phyloP scores from a whole-genome alignment of 2,113 vertebrate species.

The Eptesicus fuscus region DNA sequence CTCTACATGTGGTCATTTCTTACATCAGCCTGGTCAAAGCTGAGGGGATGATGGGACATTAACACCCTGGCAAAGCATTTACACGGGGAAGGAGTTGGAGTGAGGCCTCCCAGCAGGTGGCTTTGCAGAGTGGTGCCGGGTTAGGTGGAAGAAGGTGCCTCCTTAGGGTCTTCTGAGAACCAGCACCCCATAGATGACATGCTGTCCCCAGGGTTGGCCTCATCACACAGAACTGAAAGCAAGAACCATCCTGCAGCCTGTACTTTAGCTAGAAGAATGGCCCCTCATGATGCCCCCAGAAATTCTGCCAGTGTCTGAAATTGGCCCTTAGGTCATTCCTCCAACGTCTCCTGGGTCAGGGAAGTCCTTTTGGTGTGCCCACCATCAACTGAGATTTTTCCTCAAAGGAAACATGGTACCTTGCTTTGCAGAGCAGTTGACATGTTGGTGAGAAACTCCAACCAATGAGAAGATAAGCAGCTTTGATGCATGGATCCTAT shows the following conservation, averaged over 20 bases:
- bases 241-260: background rate
- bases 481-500: fast-evolving
- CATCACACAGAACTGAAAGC: background rate
- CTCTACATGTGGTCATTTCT: fast-evolving
- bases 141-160: background rate
- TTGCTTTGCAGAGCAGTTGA: background rate
- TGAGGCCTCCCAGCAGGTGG: background rate
- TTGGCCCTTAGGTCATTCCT: background rate
- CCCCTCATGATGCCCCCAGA: too few relatives aligned
- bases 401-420: background rate
- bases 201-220: background rate
- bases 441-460: background rate
- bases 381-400: background rate
- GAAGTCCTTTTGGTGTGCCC: background rate
- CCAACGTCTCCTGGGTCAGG: background rate
- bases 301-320: background rate
- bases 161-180: background rate
- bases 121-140: background rate
- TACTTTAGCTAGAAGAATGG: background rate
- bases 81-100: background rate
- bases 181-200: background rate
- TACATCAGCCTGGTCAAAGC: background rate
- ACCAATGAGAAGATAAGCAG: too few relatives aligned
- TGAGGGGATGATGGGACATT: background rate
- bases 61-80: background rate